phyloP scores from a whole-genome alignment of 1,140 invertebrate genomes.

The Bombus turneri region DNA sequence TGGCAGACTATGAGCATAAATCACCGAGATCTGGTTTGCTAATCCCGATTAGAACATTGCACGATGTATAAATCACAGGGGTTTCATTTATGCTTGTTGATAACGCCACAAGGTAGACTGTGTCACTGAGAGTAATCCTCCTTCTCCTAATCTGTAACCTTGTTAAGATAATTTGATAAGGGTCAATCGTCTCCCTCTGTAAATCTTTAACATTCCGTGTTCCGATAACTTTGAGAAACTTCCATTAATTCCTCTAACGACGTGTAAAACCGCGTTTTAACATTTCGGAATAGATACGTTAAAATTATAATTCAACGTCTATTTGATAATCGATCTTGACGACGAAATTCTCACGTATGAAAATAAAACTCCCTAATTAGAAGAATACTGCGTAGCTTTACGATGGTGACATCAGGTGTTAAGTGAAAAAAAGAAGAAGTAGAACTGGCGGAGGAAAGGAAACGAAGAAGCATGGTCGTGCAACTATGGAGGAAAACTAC shows the following conservation, averaged over 20 bases:
- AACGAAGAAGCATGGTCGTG: neutral
- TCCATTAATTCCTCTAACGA: too few species aligned
- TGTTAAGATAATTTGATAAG: slow-evolving; percentile 3
- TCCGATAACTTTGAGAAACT: neutral
- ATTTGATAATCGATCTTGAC: too few species aligned
- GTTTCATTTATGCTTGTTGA: slow-evolving; percentile 35
- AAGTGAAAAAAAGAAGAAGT: slow-evolving; percentile 10
- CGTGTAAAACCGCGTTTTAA: neutral
- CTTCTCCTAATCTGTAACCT: slow-evolving; percentile 24
- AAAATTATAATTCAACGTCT: neutral
- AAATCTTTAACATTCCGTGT: neutral
- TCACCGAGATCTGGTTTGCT: slow-evolving; percentile 24
- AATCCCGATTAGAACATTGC: slow-evolving; percentile 44
- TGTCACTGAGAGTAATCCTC: slow-evolving; percentile 26
- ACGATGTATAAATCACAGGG: slow-evolving; percentile 46
- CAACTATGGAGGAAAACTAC: slow-evolving; percentile 41
- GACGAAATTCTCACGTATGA: neutral
- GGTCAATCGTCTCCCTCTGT: neutral
- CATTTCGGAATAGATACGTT: neutral
- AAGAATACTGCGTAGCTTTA: neutral
- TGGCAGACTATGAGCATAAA: slow-evolving; percentile 3
- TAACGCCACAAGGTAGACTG: slow-evolving; percentile 29
- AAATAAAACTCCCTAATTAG: neutral
- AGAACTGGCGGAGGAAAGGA: neutral
- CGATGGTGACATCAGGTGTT: neutral